phyloP scores from a whole-genome alignment of 2,113 vertebrate species.

The Patagioenas fasciata region DNA sequence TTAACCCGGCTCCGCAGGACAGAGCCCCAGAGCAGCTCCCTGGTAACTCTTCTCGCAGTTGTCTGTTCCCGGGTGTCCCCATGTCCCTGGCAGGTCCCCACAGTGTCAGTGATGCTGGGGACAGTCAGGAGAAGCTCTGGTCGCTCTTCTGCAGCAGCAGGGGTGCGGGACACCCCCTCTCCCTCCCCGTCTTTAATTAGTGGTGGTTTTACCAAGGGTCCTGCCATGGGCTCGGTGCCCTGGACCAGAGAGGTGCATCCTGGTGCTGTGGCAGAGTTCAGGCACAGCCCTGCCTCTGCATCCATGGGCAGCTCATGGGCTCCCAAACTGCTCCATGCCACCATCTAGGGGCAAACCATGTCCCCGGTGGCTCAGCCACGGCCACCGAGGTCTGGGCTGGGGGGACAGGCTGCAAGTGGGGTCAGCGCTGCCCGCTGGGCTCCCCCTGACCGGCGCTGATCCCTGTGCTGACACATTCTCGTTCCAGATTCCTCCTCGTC shows the following conservation, averaged over 20 bases:
- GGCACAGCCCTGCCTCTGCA: background rate
- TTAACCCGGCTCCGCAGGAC: background rate
- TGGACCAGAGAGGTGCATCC: background rate
- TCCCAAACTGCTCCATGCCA: background rate
- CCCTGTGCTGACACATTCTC: rapidly evolving
- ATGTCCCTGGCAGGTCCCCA: background rate
- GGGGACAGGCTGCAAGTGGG: background rate
- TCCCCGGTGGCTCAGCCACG: background rate
- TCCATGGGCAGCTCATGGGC: background rate
- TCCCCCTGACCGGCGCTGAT: rapidly evolving
- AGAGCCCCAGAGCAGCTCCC: background rate
- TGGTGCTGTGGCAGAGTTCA: background rate
- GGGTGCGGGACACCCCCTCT: rapidly evolving
- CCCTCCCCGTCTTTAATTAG: background rate
- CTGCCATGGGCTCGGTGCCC: rapidly evolving
- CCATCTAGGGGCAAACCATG: background rate
- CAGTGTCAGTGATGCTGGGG: rapidly evolving
- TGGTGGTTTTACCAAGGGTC: background rate
- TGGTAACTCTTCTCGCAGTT: background rate
- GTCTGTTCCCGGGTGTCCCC: background rate
- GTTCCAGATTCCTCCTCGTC: conserved; percentile 93
- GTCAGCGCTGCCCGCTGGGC: rapidly evolving
- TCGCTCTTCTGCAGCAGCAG: background rate
- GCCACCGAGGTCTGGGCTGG: rapidly evolving
- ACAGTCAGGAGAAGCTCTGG: background rate